Conservation (phyloP, 2,113 vertebrate species). For the Bombycilla garrulus region DNA sequence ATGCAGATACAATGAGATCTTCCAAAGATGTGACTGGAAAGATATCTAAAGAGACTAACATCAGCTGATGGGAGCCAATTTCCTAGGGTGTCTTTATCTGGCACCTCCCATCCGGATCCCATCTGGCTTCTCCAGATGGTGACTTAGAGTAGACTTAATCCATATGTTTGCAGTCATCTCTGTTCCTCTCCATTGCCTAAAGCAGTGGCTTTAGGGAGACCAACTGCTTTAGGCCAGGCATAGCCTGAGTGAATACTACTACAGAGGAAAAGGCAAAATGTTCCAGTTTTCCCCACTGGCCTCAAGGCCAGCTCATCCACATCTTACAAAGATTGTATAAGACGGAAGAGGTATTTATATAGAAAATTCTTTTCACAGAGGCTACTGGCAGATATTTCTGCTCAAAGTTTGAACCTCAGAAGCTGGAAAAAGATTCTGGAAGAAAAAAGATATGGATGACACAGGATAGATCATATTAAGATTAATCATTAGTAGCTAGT, state of each 20-base stretch:
- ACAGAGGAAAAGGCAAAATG: not conserved
- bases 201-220: not conserved
- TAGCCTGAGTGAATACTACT: not conserved
- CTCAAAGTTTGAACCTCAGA: not conserved
- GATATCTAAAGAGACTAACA: not conserved
- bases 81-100: not conserved
- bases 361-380: not conserved
- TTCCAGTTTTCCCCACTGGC: not conserved
- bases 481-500: not conserved
- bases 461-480: not conserved
- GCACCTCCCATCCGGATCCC: not conserved
- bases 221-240: not conserved
- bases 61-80: not conserved
- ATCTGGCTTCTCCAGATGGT: slow-evolving; percentile 4
- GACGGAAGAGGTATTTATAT: not conserved
- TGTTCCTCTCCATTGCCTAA: not conserved
- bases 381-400: not conserved
- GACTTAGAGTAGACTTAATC: not conserved
- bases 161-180: not conserved
- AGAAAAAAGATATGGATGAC: not conserved
- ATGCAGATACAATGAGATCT: not conserved
- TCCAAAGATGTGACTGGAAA: not conserved
- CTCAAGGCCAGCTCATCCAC: not conserved
- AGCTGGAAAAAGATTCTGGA: not conserved
- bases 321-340: not conserved